Conservation (phyloP, 30 jellyfish, hydroid and myxozoan species). For the Hydra vulgaris region DNA sequence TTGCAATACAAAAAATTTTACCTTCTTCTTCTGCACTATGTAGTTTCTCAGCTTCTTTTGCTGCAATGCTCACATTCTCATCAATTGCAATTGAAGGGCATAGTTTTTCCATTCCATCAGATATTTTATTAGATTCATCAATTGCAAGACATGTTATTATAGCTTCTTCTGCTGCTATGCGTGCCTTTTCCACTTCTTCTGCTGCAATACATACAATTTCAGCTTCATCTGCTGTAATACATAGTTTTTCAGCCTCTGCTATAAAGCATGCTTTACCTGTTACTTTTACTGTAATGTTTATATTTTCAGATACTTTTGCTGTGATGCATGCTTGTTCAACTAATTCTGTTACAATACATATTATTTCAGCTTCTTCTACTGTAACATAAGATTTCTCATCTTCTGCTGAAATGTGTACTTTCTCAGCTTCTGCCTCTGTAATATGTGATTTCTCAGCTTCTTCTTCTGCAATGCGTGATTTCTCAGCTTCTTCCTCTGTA, state of each 20-base stretch:
- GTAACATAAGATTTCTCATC: not conserved
- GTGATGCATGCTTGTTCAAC: not conserved
- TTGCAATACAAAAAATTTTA: not conserved
- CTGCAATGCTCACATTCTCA: not conserved
- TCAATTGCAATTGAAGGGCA: too few relatives aligned
- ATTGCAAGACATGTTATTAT: too few relatives aligned
- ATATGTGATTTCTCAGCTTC: constrained; percentile 5
- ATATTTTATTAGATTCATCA: not conserved
- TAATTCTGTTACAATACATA: not conserved
- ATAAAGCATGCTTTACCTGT: not conserved
- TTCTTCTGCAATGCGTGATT: constrained; percentile 12
- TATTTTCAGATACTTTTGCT: not conserved
- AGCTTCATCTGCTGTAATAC: not conserved
- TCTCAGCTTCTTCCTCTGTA: constrained; percentile 18
- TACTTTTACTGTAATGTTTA: not conserved
- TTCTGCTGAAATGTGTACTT: constrained; percentile 9
- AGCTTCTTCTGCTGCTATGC: not conserved
- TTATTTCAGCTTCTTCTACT: not conserved
- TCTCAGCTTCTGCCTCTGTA: constrained; percentile 25
- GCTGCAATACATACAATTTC: not conserved
- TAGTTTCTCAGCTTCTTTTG: not conserved
- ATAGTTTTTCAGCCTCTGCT: not conserved
- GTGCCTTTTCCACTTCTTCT: not conserved
- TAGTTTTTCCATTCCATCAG: not conserved
- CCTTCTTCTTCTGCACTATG: not conserved